Evolutionary conservation across 2,113 vertebrate species (phyloP).

Genomic region (Sardina pilchardus): DNA sequence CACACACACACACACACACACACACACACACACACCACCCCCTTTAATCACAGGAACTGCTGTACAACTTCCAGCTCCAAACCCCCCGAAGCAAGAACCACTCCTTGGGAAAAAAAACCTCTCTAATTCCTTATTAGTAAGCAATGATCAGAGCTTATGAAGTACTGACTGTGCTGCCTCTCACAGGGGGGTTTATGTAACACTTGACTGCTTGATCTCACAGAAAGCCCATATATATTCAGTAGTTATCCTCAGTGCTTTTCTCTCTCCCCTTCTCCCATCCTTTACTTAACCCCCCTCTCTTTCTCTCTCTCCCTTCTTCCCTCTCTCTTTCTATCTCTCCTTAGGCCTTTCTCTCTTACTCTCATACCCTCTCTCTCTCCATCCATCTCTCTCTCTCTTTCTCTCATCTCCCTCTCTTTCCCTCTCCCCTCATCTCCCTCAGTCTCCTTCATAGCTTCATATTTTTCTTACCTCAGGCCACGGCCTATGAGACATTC

Average conservation of each 20-base stretch:
- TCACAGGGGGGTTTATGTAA: background rate
- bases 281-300: conserved; percentile 30
- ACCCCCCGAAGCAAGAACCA: background rate
- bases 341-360: conserved; percentile 19
- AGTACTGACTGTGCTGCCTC: background rate
- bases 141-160: conserved; percentile 16
- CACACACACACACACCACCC: too few species aligned
- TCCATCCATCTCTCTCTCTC: background rate
- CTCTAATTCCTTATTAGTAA: background rate
- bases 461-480: conserved; percentile 38
- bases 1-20: too few species aligned
- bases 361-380: background rate
- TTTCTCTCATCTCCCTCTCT: background rate
- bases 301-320: background rate
- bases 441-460: conserved; percentile 2
- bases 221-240: background rate
- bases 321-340: background rate
- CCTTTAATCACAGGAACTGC: background rate
- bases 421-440: background rate
- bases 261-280: background rate
- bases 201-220: background rate
- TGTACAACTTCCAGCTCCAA: conserved; percentile 10
- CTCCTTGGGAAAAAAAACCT: background rate
- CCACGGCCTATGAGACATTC: conserved; percentile 57
- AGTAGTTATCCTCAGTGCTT: background rate